Conservation (phyloP, 2,797 vertebrate species). For the Hapalemur alaotrensis region DNA sequence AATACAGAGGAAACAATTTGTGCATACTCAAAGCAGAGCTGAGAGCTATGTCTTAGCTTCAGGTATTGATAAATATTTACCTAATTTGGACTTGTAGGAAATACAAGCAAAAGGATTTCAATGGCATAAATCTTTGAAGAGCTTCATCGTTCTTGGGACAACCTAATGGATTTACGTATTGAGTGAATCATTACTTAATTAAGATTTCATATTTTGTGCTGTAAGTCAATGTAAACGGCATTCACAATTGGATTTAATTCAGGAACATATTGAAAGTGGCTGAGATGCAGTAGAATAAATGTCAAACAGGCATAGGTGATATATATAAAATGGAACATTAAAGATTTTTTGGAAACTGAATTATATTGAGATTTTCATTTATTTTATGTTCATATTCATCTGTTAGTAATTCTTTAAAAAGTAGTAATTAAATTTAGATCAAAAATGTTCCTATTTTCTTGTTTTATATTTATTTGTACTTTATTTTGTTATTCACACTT, state of each 20-base stretch:
- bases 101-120: background rate
- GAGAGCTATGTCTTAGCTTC: background rate
- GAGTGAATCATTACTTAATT: background rate
- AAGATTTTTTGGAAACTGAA: background rate
- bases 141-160: background rate
- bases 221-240: background rate
- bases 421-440: background rate
- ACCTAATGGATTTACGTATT: background rate
- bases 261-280: background rate
- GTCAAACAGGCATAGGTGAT: background rate
- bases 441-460: background rate
- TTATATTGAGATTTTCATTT: background rate
- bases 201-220: background rate
- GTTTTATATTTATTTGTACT: background rate
- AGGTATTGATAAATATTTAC: background rate
- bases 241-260: background rate
- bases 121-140: background rate
- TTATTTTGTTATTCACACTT: background rate
- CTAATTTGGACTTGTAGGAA: background rate
- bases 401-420: background rate
- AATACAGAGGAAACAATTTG: background rate
- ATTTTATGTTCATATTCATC: background rate
- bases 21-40: background rate
- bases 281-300: background rate
- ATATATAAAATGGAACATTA: background rate